Conservation (phyloP, 2,888 invertebrate genomes). For the Dusona sp. region DNA sequence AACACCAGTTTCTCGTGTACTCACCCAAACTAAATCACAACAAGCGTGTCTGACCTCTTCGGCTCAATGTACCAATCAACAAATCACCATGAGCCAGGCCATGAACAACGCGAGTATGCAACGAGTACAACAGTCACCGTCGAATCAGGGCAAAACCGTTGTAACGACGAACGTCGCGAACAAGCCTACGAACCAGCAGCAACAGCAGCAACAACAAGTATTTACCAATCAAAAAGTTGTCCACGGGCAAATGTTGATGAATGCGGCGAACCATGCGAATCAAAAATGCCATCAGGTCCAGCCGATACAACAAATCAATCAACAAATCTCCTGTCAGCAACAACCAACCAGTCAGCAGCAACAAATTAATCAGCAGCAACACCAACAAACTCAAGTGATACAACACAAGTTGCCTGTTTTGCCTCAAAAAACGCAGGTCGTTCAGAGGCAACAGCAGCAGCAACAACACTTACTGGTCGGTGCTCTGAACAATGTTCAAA, state of each 20-base stretch:
- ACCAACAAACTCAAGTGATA: constrained; percentile 67
- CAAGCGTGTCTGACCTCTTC: constrained; percentile 65
- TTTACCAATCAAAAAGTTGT: constrained; percentile 77
- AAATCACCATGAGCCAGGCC: constrained; percentile 75
- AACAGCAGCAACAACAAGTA: constrained; percentile 39
- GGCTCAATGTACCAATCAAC: constrained; percentile 67
- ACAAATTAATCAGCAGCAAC: constrained; percentile 51
- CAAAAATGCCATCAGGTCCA: constrained; percentile 74
- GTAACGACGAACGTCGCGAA: constrained; percentile 64
- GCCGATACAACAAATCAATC: constrained; percentile 60
- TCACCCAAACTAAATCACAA: constrained; percentile 75
- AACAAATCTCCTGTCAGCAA: constrained; percentile 59
- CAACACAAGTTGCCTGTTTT: constrained; percentile 75
- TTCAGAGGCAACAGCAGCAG: constrained; percentile 72
- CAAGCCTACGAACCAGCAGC: constrained; percentile 60
- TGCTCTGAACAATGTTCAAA: constrained; percentile 76
- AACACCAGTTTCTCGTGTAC: constrained; percentile 75
- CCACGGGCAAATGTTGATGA: constrained; percentile 69
- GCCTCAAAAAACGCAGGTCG: constrained; percentile 73
- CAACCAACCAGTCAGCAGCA: constrained; percentile 47
- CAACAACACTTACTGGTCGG: constrained; percentile 57
- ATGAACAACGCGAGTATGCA: constrained; percentile 76
- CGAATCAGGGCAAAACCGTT: constrained; percentile 66
- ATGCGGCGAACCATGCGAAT: constrained; percentile 69
- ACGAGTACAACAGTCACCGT: constrained; percentile 73